Base-by-base conservation (phyloP, 2,113 vertebrate genomes). In the Coturnix japonica region DNA sequence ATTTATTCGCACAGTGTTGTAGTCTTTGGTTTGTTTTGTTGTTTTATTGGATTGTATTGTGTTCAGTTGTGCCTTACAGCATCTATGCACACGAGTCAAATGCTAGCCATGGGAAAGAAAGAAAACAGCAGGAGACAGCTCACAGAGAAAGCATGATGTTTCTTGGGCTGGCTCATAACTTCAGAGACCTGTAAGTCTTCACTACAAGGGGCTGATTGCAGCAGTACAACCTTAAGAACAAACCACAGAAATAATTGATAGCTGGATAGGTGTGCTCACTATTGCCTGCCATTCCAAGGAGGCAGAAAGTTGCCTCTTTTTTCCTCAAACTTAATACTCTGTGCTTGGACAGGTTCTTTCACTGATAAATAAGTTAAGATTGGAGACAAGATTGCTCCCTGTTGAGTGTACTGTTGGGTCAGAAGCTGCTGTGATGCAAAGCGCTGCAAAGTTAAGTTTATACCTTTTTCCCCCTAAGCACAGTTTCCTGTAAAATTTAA, bases 1-100 rank as follows among this genome's bases (percentile, higher is more conserved):
- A 98, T 97, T 97, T 97, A 97, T 97, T 95, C 91, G 91, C 72
- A 76, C 6, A 14, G 71, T 80, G 75, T 67, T 91, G 44, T 89
- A 82, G 91, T 93, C 73, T 90, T 89, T 86, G 46, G 10, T 83
- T 69, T 72, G 63, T 56, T 96, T 87, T 86, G 44, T 90, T 73
- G 54, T 69, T 93, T 72, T 90, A 80, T 86, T 93, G 71, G 82
- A 43, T 65, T 90, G 30, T 60, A 51, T 89, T 80, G 60, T 85
- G 60, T 89, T 61, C 90, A 46, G 16, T 72, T 78, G 23, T 89
- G 88, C 79, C 66, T 95, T 72, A 39, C 59, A 81, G 67, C 70
- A 61, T 46, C 57, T 57, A 9, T 65, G 39, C 31, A 47, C 3
- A 30, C 3, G 30, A 82, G 66, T 82, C 65, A 78, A 87, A 91